These are phyloP conservation scores for Archivesica marissinica DNA, from an alignment of 1,140 invertebrate species.

Conservation along the genomic window DNA sequence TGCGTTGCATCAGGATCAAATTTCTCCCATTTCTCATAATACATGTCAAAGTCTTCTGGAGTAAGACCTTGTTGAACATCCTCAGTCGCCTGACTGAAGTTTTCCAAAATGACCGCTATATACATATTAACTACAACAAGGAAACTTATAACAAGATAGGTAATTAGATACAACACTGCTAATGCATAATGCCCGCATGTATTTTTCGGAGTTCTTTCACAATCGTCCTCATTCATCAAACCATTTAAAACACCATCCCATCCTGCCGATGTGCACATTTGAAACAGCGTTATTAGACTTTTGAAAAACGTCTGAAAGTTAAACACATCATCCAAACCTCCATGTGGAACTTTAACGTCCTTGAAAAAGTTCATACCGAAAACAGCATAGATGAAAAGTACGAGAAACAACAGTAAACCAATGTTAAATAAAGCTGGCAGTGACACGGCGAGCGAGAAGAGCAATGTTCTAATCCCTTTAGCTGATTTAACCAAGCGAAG, in stretches of 20 bases:
- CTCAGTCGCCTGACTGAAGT: slow-evolving; percentile 98
- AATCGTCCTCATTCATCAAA: slow-evolving; percentile 94
- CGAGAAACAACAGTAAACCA: slow-evolving; percentile 97
- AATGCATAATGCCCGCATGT: slow-evolving; percentile 97
- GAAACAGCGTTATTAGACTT: slow-evolving; percentile 98
- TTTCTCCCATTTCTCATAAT: slow-evolving; percentile 99
- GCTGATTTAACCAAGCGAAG: slow-evolving; percentile 97
- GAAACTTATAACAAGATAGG: slow-evolving; percentile 98
- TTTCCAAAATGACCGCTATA: slow-evolving; percentile 99
- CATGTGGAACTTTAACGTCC: slow-evolving; percentile 97
- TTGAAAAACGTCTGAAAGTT: slow-evolving; percentile 99
- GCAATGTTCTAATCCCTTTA: slow-evolving; percentile 97
- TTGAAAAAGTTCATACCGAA: slow-evolving; percentile 99
- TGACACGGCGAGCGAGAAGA: slow-evolving; percentile 99
- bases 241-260: slow-evolving; percentile 98
- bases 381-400: slow-evolving; percentile 99
- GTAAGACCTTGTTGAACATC: slow-evolving; percentile 99
- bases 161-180: slow-evolving; percentile 96
- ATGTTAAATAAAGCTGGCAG: slow-evolving; percentile 99
- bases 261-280: slow-evolving; percentile 99
- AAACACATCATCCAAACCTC: slow-evolving; percentile 97
- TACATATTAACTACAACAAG: slow-evolving; percentile 99
- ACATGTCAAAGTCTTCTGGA: slow-evolving; percentile 99
- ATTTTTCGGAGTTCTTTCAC: slow-evolving; percentile 89
- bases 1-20: slow-evolving; percentile 99